Evolutionary conservation across 2,888 invertebrate genomes (phyloP).

Genomic region (Loripinus fragilis): DNA sequence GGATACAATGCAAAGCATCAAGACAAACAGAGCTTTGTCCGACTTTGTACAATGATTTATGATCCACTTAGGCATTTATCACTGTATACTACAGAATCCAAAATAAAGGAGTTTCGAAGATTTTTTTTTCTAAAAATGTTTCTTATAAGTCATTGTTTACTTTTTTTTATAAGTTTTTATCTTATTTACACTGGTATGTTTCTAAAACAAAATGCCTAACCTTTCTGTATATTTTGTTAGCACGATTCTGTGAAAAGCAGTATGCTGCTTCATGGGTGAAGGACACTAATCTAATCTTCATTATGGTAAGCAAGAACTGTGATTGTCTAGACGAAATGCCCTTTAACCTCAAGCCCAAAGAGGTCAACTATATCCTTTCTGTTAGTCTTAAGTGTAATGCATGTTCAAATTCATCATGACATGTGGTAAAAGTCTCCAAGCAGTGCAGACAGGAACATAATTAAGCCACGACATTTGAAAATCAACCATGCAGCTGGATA

Average conservation of each 20-base stretch:
- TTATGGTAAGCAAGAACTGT: constrained; percentile 22
- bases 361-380: constrained; percentile 31
- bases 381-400: neutral
- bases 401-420: neutral
- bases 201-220: too few species aligned
- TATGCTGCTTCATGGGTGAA: constrained; percentile 40
- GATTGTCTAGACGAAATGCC: neutral
- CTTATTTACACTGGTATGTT: too few species aligned
- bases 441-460: neutral
- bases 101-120: too few species aligned
- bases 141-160: too few species aligned
- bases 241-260: constrained; percentile 33
- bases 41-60: too few species aligned
- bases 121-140: too few species aligned
- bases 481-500: neutral
- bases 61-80: too few species aligned
- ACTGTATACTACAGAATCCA: too few species aligned
- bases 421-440: neutral
- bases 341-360: constrained; percentile 18
- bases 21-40: too few species aligned
- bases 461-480: neutral
- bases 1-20: too few species aligned
- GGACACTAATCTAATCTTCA: constrained; percentile 46
- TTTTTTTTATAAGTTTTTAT: too few species aligned
- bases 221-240: too few species aligned